Evolutionary conservation across 2,113 vertebrate species (phyloP).

Genomic region (Struthidea cinerea): DNA sequence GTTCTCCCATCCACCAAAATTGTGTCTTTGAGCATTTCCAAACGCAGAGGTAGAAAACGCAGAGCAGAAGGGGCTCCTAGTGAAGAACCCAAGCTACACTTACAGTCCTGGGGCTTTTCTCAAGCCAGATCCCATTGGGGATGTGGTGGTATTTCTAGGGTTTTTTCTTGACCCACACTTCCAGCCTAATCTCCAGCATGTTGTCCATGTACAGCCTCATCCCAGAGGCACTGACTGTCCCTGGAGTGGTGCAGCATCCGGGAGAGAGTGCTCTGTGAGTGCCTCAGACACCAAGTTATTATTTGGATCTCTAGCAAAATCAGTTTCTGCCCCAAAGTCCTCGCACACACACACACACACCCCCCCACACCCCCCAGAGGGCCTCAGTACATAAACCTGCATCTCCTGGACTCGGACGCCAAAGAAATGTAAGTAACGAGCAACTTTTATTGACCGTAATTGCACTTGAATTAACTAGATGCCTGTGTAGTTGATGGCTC

Average conservation of each 20-base stretch:
- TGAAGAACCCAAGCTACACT: not conserved
- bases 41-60: not conserved
- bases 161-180: not conserved
- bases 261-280: not conserved
- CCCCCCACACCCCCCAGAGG: not conserved
- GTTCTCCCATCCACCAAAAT: not conserved
- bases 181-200: not conserved
- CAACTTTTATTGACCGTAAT: not conserved
- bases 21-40: not conserved
- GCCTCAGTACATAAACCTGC: not conserved
- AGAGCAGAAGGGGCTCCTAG: not conserved
- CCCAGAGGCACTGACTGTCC: not conserved
- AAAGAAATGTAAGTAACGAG: not conserved
- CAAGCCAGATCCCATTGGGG: fast-evolving
- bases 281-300: not conserved
- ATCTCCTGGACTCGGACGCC: not conserved
- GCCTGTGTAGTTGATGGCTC: conserved; percentile 2
- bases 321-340: not conserved
- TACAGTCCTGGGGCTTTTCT: not conserved
- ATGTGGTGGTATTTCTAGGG: not conserved
- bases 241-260: not conserved
- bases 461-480: conserved; percentile 15
- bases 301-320: not conserved
- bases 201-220: not conserved
- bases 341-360: not conserved